Conservation (phyloP, 2,113 vertebrate genomes). For the Eonycteris spelaea region DNA sequence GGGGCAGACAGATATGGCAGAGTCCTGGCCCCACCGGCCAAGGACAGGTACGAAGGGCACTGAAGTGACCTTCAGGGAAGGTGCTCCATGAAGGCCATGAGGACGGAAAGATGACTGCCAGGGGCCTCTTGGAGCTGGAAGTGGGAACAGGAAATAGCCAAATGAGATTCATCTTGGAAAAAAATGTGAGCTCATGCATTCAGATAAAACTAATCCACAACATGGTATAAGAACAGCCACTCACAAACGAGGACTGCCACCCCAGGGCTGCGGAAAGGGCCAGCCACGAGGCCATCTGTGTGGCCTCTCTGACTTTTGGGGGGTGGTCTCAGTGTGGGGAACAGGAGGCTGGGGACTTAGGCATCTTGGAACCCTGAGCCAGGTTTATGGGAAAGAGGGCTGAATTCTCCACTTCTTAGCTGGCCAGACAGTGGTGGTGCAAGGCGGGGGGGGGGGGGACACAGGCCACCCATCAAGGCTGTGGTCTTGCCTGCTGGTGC, state of each 20-base stretch:
- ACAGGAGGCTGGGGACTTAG: neutral
- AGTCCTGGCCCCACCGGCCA: neutral
- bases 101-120: neutral
- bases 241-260: too few species aligned
- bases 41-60: neutral
- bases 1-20: too few species aligned
- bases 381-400: neutral
- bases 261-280: neutral
- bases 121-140: neutral
- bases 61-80: neutral
- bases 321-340: neutral
- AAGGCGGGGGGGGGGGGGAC: neutral
- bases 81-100: neutral
- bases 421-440: neutral
- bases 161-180: slow-evolving; percentile 34
- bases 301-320: neutral
- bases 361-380: neutral
- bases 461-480: neutral
- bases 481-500: neutral
- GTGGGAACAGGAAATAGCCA: slow-evolving; percentile 1
- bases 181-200: slow-evolving; percentile 39
- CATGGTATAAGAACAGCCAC: neutral
- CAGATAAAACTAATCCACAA: neutral
- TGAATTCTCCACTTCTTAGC: neutral
- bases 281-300: neutral